Percentiles rank a stretch among this genome's conserved stretches.
Conservation (phyloP, 2,888 invertebrate genomes). For the Nemoura dubitans region DNA sequence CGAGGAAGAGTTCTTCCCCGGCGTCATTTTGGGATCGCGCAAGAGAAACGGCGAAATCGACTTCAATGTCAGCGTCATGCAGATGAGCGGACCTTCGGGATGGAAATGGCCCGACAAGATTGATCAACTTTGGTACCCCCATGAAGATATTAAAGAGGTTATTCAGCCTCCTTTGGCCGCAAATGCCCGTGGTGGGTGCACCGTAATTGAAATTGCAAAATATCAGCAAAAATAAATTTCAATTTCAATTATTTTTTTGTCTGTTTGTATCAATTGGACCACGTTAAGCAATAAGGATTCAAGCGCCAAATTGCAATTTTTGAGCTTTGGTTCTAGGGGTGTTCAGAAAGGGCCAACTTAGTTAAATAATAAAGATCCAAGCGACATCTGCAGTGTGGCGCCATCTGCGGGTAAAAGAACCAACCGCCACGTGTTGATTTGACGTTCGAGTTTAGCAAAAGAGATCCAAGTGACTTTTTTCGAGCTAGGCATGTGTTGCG, state of each 20-base stretch:
- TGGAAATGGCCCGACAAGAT: slow-evolving; percentile 7
- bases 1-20: slow-evolving; percentile 24
- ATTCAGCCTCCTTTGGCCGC: neutral
- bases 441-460: too few species aligned
- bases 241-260: neutral
- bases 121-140: neutral
- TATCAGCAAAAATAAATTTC: neutral
- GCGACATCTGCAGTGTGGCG: too few species aligned
- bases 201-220: neutral
- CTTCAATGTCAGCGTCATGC: neutral
- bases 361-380: too few species aligned
- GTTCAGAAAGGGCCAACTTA: too few species aligned
- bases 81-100: neutral
- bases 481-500: too few species aligned
- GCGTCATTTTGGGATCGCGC: neutral
- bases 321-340: too few species aligned
- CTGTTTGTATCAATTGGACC: too few species aligned
- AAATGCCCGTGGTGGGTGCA: neutral
- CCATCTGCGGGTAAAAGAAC: too few species aligned
- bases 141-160: neutral
- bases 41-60: neutral
- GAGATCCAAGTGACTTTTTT: too few species aligned
- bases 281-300: too few species aligned
- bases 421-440: too few species aligned
- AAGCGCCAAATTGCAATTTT: too few species aligned